Base-by-base conservation (phyloP, 1,140 invertebrate species). In the Drosophila rhopaloa region DNA sequence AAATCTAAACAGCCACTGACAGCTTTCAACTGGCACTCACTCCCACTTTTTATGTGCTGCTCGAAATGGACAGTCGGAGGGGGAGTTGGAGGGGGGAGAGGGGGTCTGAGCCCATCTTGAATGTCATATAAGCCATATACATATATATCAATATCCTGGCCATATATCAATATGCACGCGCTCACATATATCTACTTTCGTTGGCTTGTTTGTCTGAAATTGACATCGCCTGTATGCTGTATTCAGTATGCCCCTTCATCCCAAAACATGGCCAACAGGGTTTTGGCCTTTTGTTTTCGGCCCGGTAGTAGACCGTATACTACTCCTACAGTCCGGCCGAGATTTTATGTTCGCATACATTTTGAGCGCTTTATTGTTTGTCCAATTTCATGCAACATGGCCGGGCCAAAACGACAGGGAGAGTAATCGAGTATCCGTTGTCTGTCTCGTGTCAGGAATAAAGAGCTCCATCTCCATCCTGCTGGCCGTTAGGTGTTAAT, bases 1-100 rank as follows among this genome's bases (percentile, higher is more conserved):
- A 88, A 88, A 88, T 88, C 83, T 83, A 88, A 88, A 88, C 83
- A 88, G 84, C 79, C 79, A 83, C 76, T 89, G 83, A 86, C 83
- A 86, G 83, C 83, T 86, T 81, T 86, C 75, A 86, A 72, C 79
- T 76, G 61, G 41, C 65, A 66, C 63, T 80, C 55, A 43, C 71
- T 51, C 56, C 38, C 51, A 57, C 46, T 48, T 81, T 88, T 88
- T 88, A 76, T 76, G 74, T 79, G 76, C 73, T 63, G 70, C 68
- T 67, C 67, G 57, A 83, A 83, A 57, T 73, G 79, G 68, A 44
- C 62, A 78, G 38, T 59, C n/a, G 54, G 24, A 37, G n/a, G 35
- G 2, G 11, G n/a, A 5, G 16, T 16, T 16, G 16, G 35, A 32
- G 35, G 1, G 11, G n/a, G 8, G 27, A 29, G 16, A 27, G 11